Evolutionary conservation across 2,888 invertebrate genomes (phyloP), one percentile per base, ranked within the genome.

Genomic region (Neria commutata): DNA sequence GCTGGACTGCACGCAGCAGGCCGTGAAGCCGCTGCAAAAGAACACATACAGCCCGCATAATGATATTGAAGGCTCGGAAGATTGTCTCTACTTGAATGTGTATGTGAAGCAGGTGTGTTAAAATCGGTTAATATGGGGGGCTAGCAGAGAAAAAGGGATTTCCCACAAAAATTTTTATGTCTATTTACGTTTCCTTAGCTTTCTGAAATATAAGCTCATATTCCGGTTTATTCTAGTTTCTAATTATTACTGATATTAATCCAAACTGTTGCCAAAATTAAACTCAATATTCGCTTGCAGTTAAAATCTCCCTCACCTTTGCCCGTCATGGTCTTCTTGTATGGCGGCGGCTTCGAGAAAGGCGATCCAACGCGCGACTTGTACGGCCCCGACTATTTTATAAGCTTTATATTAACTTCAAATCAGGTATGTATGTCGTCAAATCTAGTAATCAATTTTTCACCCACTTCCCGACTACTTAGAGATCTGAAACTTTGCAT

Each of bases 51-150:
- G 76, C n/a, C 68, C 80, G 17, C n/a, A n/a, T n/a, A 21, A 21
- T 42, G 51, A 67, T 6, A 60, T 68, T n/a, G 66, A 71, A 3
- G 86, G 86, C 2, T 72, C 77, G 3, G 86, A 86, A 71, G 84
- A 86, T 64, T 86, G 85, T 58, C 72, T 85, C 1, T 83, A 83
- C 66, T 68, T 86, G 2, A 85, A 85, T 72, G 77, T 86, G 0
- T 82, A 75, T 51, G 67, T 69, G 1, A 80, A 76, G 61, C 60
- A 73, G 64, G 81, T 81, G 64, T 63, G 68, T 40, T 16, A n/a
- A n/a, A n/a, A n/a, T n/a, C n/a, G n/a, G n/a, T n/a, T 6, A 10
- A 5, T 17, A n/a, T 33, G 33, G 5, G 21, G 21, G 3, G 46
- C 14, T 23, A 23, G 24, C 16, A 16, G 5, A 3, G 46, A 21